Percentiles rank a stretch among this genome's conserved stretches.
Evolutionary conservation across 1,140 invertebrate genomes (phyloP).

Genomic region (Magallana gigas): DNA sequence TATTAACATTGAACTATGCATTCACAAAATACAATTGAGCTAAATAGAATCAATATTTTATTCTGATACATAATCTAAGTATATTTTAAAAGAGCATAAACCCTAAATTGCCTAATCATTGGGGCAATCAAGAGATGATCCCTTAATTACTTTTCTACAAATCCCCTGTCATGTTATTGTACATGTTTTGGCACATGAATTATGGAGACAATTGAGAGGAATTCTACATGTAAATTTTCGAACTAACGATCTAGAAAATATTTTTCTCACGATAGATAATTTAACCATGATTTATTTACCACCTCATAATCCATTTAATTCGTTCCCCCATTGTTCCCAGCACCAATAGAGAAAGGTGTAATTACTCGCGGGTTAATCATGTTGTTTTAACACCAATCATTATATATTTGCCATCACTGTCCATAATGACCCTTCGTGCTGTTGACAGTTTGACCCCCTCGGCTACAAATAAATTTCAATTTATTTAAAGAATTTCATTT

Average conservation of each 20-base stretch:
- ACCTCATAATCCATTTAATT: slow-evolving; percentile 14
- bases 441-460: not conserved
- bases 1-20: no score
- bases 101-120: not conserved
- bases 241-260: slow-evolving; percentile 31
- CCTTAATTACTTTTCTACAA: slow-evolving; percentile 14
- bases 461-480: slow-evolving; percentile 23
- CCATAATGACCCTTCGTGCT: not conserved
- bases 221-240: slow-evolving; percentile 2
- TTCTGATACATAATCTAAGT: no score
- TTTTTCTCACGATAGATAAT: slow-evolving; percentile 31
- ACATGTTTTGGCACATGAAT: slow-evolving; percentile 36
- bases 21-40: no score
- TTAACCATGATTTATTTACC: slow-evolving; percentile 25
- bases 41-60: no score
- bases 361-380: slow-evolving; percentile 29
- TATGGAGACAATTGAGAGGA: not conserved
- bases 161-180: not conserved
- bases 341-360: not conserved
- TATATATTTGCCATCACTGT: slow-evolving; percentile 19
- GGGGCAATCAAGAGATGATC: slow-evolving; percentile 22
- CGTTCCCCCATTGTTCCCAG: not conserved
- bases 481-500: not conserved
- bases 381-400: slow-evolving; percentile 20
- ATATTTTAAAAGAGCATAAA: not conserved